Conservation (phyloP, 1,140 invertebrate genomes). For the Drosophila willistoni region DNA sequence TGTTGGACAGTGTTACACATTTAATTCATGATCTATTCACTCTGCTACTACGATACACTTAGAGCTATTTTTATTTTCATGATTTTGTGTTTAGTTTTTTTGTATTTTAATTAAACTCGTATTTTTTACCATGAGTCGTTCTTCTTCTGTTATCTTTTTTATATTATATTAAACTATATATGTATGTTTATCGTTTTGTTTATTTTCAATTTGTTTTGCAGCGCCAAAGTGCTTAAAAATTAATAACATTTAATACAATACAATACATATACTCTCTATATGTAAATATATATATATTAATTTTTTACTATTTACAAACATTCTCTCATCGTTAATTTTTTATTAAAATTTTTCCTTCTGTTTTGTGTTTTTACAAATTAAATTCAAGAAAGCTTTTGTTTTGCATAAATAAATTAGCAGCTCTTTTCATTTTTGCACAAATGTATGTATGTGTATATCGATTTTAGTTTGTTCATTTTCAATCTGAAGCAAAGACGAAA, state of each 20-base stretch:
- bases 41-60: not conserved
- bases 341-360: conserved; percentile 44
- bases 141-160: conserved; percentile 28
- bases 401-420: conserved; percentile 68
- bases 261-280: conserved; percentile 53
- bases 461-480: conserved; percentile 31
- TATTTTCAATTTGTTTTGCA: conserved; percentile 38
- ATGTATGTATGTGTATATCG: conserved; percentile 13
- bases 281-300: conserved; percentile 59
- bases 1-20: not conserved
- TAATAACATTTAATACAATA: conserved; percentile 77
- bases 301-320: conserved; percentile 68
- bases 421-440: conserved; percentile 31
- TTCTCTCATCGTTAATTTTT: conserved; percentile 27
- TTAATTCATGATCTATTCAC: not conserved
- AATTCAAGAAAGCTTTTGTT: conserved; percentile 76
- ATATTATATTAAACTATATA: conserved; percentile 31
- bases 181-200: conserved; percentile 12
- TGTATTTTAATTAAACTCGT: conserved; percentile 45
- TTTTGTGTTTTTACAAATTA: conserved; percentile 63
- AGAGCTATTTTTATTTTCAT: conserved; percentile 33
- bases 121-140: conserved; percentile 35
- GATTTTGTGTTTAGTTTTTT: conserved; percentile 39
- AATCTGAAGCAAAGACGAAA: conserved; percentile 67
- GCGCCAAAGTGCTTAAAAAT: conserved; percentile 60